Evolutionary conservation across 2,113 vertebrate species (phyloP), one percentile per base, ranked within the genome.

Genomic region (Hiodon tergisus): DNA sequence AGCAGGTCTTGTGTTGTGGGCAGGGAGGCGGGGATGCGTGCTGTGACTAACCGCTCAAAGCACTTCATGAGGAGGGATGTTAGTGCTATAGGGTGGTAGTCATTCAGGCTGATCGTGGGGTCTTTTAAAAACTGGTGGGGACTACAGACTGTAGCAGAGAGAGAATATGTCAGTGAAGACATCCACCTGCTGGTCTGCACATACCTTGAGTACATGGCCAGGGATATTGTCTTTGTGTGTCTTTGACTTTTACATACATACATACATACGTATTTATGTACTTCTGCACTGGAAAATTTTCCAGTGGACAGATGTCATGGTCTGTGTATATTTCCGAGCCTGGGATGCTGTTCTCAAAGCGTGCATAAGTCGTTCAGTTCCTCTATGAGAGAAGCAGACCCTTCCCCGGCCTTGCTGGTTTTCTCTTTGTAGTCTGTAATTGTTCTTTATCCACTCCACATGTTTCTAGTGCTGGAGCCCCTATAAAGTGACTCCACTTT

Each of bases 11-110:
- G 48, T 8, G 16, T 66, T 4, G 31, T 11, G 48, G 63, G 46
- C 10, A 66, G 63, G 63, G 63, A 66, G 63, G 31, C 9, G 31
- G 31, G 0, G 31, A 31, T 31, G 31, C 0, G 31, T 31, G 63
- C 63, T 66, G 31, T 74, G 59, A 62, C 62, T 17, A 73, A 2
- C 46, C 55, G 50, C 67, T 74, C 55, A 7, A 74, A 65, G 59
- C 52, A 69, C 68, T 69, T 54, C 68, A 69, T 17, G 68, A 16
- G 16, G 52, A 54, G 3, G 5, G 68, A 54, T 4, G 52, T 68
- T 48, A 50, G 67, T 53, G 69, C 52, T 31, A 71, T 8, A 16
- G 10, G 69, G 69, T 16, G 69, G 69, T 71, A 71, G 54, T 55
- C 53, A 57, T 71, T 71, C 69, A 58, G 53, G 16, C 55, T 50